Evolutionary conservation across 2,888 invertebrate species (phyloP), one percentile per base, ranked within the genome.

Genomic region (Morpho achilles): DNA sequence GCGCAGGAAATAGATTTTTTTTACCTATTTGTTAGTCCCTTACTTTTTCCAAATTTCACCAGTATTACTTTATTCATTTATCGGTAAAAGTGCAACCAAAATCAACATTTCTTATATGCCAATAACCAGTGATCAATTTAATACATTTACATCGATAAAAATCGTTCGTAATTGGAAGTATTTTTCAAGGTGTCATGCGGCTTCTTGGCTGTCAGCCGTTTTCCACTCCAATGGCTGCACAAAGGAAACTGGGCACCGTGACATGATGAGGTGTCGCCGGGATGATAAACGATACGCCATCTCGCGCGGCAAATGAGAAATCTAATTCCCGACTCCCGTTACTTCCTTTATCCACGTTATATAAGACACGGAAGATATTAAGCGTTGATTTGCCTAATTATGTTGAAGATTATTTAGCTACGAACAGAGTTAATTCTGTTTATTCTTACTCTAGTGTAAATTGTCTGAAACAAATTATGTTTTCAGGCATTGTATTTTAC

Each of bases 191-290:
- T 66, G 58, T 66, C 61, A 63, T 58, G 64, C 62, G 61, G 67
- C 71, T 68, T 70, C 65, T 73, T 80, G 44, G 49, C 58, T 59
- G 82, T 82, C 82, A 77, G 67, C 69, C 72, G 71, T 79, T 79
- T 83, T 79, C 80, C 79, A 80, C 76, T 76, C 78, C 79, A 79
- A 74, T 76, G 74, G 71, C 66, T 68, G 62, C 63, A 78, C 79
- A 85, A 83, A 82, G 79, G 76, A 72, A 75, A 73, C 76, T 79
- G 80, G 80, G 77, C 80, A 77, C 71, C 77, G 74, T 77, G 80
- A 80, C 81, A 80, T 81, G 87, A 86, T 86, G 87, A 81, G 82
- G 82, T 87, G 88, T 87, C 88, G 82, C 79, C 77, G 69, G 72
- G 65, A 80, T 88, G 87, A 89, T 80, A 82, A 80, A 87, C 80